Evolutionary conservation across 2,888 invertebrate species (phyloP), one percentile per base, ranked within the genome.

Genomic region (Perdita meconis): DNA sequence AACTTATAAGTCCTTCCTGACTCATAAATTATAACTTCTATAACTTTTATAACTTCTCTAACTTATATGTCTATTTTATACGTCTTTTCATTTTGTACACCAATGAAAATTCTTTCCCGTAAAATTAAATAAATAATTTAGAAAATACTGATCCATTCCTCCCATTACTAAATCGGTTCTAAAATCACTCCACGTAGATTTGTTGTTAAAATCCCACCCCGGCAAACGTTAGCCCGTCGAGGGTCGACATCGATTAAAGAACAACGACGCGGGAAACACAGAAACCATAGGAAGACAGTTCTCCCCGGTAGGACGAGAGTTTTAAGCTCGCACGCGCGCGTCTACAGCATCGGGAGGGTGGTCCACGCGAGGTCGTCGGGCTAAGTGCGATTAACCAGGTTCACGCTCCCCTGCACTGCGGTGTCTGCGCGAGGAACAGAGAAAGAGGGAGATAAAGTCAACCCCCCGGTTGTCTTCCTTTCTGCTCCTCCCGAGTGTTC

Each of bases 321-420:
- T 38, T 40, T 55, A 51, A 69, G 55, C 50, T 55, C 30, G 57
- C 12, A 3, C 19, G 16, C n/a, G 13, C 34, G 36, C 13, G 3
- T 1, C 12, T 16, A 12, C 5, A 10, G 8, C 38, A 55, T 68
- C 22, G 47, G 10, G 47, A 10, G 47, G 47, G 47, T 55, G 69
- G 42, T 68, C 44, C 53, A 44, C 44, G 8, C 50, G 8, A 68
- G 77, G 51, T 71, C 70, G 66, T 66, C 68, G 69, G 26, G 79
- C 77, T 80, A 79, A 82, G 77, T 78, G 86, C 87, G 88, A 88
- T 88, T 88, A 88, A 88, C 80, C 84, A 78, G 67, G 78, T 82
- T 82, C 81, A 80, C 81, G 82, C 81, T 81, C 65, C 80, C 80
- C 84, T 64, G 83, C 85, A 83, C 61, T 81, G 85, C 78, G 79